A percentile compares a stretch with the other conserved stretches of the same genome.
These are phyloP conservation scores for Phallusia fumigata DNA, from an alignment of 23 tunicate genomes.

Conservation along the genomic window DNA sequence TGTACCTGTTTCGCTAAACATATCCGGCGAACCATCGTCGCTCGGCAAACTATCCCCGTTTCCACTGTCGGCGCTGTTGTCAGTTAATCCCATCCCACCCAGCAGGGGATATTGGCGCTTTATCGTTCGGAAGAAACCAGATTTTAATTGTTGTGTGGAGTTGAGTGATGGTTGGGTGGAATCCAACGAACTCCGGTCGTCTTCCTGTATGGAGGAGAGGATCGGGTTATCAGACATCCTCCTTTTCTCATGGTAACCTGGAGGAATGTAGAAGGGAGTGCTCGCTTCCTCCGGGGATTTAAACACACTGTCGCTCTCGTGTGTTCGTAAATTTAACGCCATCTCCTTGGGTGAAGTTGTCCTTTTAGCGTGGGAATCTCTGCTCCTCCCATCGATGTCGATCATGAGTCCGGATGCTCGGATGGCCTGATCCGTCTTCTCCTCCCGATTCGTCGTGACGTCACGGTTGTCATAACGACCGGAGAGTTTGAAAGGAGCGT, in stretches of 20 bases:
- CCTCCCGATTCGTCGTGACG: neutral
- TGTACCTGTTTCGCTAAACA: neutral
- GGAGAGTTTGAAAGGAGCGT: neutral
- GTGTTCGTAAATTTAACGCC: no score
- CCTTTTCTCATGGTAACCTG: neutral
- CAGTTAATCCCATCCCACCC: conserved; percentile 13
- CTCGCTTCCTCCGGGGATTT: neutral
- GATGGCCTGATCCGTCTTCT: neutral
- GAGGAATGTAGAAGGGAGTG: conserved; percentile 1
- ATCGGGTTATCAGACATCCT: neutral
- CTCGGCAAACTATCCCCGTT: conserved; percentile 8
- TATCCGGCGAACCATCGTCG: conserved; percentile 24
- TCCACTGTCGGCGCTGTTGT: conserved; percentile 21
- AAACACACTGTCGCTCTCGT: neutral
- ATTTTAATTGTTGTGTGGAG: conserved; percentile 78
- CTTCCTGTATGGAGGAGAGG: conserved; percentile 32
- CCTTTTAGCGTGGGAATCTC: no score
- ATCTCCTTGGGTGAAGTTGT: no score
- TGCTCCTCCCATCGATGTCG: neutral
- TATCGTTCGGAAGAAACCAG: conserved; percentile 79
- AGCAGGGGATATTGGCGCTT: conserved; percentile 66
- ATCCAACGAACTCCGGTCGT: conserved; percentile 1
- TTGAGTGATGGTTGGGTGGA: conserved; percentile 22
- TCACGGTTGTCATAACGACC: conserved; percentile 1
- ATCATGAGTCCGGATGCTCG: neutral